Conservation (phyloP, 2,797 vertebrate genomes). For the Fratercula arctica region DNA sequence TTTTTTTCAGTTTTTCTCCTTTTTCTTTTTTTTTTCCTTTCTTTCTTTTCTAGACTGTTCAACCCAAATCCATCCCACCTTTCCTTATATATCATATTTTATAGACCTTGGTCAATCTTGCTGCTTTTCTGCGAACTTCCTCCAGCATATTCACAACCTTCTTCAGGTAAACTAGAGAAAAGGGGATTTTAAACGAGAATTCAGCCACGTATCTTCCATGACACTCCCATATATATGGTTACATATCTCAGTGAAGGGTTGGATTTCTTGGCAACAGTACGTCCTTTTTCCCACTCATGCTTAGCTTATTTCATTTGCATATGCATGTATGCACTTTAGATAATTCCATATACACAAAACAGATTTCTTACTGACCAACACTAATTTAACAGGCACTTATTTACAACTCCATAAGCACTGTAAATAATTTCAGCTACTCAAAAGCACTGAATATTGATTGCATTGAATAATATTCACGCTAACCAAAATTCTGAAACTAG, state of each 20-base stretch:
- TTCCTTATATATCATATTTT: neutral
- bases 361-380: neutral
- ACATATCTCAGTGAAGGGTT: neutral
- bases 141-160: neutral
- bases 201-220: neutral
- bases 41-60: neutral
- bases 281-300: neutral
- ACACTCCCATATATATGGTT: neutral
- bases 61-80: neutral
- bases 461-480: neutral
- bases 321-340: neutral
- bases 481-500: neutral
- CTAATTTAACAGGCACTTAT: neutral
- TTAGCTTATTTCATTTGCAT: neutral
- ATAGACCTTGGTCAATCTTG: neutral
- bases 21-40: neutral
- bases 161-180: neutral
- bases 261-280: neutral
- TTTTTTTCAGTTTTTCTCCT: accelerated
- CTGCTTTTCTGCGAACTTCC: neutral
- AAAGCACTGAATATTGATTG: neutral
- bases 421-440: slow-evolving; percentile 1
- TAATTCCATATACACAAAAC: neutral
- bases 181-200: neutral
- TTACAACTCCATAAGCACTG: neutral